Evolutionary conservation across 2,797 vertebrate genomes (phyloP), one percentile per base, ranked within the genome.

Genomic region (Jordanella pulchra): DNA sequence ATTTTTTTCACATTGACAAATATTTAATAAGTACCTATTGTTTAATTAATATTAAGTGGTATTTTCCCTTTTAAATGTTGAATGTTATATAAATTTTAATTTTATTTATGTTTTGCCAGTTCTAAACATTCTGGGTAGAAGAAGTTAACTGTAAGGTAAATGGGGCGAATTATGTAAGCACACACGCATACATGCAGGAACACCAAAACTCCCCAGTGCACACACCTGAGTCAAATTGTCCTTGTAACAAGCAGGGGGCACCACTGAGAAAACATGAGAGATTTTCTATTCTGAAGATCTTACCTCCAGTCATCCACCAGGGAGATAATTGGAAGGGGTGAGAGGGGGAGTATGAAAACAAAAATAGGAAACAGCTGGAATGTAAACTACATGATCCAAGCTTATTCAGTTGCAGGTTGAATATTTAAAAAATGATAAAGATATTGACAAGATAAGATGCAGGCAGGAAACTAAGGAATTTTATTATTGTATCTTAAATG

Each of bases 321-420:
- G 71, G n/a, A 58, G 42, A 63, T 3, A n/a, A 60, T 56, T 39
- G 18, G 5, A 45, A 12, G 44, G 67, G 55, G 65, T 7, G 4
- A 25, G 66, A 30, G 66, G 12, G 1, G 13, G 1, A 53, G 7
- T 53, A 30, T 35, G 51, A 47, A 35, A 79, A 55, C 4, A 27
- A 27, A 50, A 12, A 50, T 18, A 13, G 44, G 39, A 56, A 23
- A 12, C 23, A 13, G 42, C 44, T 42, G 21, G 39, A 66, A 61
- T 48, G 51, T 47, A 55, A 73, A 73, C 51, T 66, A 65, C 15
- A 23, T 27, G 68, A 42, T 15, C 23, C 54, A 78, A 78, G 73
- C 44, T 51, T 60, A 73, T 83, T 60, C 84, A 85, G 90, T 92
- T 91, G 89, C 79, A 90, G 83, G 84, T 92, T 89, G 58, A 77